Conservation (phyloP, 1,140 invertebrate species). For the Diorhabda sublineata region DNA sequence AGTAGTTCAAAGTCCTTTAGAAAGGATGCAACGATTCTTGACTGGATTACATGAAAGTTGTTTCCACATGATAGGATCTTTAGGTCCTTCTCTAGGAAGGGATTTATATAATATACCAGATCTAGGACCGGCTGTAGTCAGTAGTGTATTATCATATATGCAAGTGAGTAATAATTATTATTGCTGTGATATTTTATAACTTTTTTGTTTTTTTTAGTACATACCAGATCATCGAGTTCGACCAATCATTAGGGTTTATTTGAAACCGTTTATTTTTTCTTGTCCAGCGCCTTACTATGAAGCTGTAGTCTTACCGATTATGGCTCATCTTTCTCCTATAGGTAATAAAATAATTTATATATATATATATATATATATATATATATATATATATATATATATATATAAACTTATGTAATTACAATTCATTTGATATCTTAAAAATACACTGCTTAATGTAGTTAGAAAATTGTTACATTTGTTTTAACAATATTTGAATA, state of each 20-base stretch:
- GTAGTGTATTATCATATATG: constrained; percentile 65
- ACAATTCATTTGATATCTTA: no score
- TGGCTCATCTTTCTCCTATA: constrained; percentile 70
- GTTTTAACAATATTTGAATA: no score
- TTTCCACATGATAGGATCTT: constrained; percentile 74
- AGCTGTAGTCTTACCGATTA: constrained; percentile 70
- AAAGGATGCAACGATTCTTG: constrained; percentile 80
- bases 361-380: background rate
- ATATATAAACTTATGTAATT: no score
- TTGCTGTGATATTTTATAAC: background rate
- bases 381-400: no score
- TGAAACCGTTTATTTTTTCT: constrained; percentile 79
- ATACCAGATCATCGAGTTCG: constrained; percentile 83
- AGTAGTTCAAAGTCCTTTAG: constrained; percentile 54
- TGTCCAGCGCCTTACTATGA: constrained; percentile 76
- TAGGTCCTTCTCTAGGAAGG: constrained; percentile 72
- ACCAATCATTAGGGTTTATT: constrained; percentile 75
- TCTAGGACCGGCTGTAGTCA: constrained; percentile 56
- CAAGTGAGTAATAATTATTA: constrained; percentile 49
- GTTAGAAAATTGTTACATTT: no score
- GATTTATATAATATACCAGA: constrained; percentile 75
- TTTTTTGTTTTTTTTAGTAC: constrained; percentile 45
- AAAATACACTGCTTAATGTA: no score
- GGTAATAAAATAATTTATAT: constrained; percentile 52
- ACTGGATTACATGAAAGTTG: constrained; percentile 65